Percentiles rank a stretch among this genome's conserved stretches.
These are phyloP conservation scores for Eretmocerus hayati DNA, from an alignment of 2,888 invertebrate species.

Conservation along the genomic window DNA sequence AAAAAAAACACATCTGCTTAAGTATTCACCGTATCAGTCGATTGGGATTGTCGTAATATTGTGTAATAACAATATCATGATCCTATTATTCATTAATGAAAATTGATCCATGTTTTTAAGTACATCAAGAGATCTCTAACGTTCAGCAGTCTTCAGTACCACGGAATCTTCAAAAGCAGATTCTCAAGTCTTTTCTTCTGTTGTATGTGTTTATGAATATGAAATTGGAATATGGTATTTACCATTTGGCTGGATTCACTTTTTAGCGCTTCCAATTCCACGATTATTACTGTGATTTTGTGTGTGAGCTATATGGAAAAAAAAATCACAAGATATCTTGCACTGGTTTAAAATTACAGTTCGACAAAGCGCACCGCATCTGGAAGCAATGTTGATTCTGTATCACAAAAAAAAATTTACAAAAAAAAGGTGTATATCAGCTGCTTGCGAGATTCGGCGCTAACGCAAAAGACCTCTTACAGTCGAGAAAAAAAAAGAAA, in stretches of 20 bases:
- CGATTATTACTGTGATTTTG: no score
- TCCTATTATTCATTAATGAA: no score
- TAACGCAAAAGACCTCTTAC: constrained; percentile 33
- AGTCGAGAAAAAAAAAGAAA: not conserved
- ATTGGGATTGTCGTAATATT: constrained; percentile 10
- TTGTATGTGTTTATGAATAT: no score
- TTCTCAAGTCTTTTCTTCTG: constrained; percentile 11
- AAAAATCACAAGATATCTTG: no score
- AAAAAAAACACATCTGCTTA: constrained; percentile 2
- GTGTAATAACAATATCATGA: no score
- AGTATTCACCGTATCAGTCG: constrained; percentile 27
- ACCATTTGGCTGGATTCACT: no score
- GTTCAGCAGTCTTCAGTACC: constrained; percentile 19
- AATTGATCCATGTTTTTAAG: constrained; percentile 14
- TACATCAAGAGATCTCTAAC: constrained; percentile 22
- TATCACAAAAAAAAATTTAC: not conserved
- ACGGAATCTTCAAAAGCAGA: constrained; percentile 4
- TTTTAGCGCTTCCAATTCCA: no score
- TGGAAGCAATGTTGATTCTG: no score
- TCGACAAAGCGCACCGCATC: no score
- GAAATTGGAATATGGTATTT: no score
- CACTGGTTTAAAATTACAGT: no score
- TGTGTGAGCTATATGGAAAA: no score
- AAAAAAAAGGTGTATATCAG: not conserved
- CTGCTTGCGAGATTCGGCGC: constrained; percentile 4